Conservation (phyloP, 2,888 invertebrate species). For the Eupithecia vulgata region DNA sequence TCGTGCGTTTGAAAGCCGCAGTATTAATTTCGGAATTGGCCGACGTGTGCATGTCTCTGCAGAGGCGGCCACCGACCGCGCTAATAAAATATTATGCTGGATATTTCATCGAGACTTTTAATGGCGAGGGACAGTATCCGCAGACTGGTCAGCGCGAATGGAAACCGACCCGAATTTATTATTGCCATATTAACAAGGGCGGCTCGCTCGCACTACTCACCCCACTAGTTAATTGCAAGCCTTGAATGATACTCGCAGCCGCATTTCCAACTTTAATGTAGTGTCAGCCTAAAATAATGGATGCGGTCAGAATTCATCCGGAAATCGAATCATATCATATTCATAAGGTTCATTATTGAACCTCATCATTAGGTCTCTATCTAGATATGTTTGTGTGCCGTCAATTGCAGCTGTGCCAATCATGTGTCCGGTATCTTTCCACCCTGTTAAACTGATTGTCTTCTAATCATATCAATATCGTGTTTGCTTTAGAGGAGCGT, state of each 20-base stretch:
- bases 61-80: conserved; percentile 40
- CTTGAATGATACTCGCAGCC: conserved; percentile 76
- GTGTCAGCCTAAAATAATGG: conserved; percentile 74
- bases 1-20: conserved; percentile 52
- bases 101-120: conserved; percentile 70
- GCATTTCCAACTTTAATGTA: conserved; percentile 77
- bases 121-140: conserved; percentile 58
- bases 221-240: conserved; percentile 78
- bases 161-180: conserved; percentile 77
- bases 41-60: conserved; percentile 45
- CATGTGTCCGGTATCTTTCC: conserved; percentile 55
- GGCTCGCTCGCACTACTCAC: conserved; percentile 69
- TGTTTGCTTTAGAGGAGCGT: conserved; percentile 26
- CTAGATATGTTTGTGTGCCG: conserved; percentile 43
- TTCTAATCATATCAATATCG: conserved; percentile 54
- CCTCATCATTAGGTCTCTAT: conserved; percentile 16
- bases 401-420: conserved; percentile 53
- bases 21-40: conserved; percentile 54
- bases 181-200: conserved; percentile 77
- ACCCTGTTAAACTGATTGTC: conserved; percentile 60
- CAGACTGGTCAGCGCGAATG: conserved; percentile 51
- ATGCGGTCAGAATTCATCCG: conserved; percentile 58
- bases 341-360: conserved; percentile 23
- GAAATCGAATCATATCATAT: conserved; percentile 46
- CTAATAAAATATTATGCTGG: conserved; percentile 60